Evolutionary conservation across 2,113 vertebrate genomes (phyloP).

Genomic region (Butorides virescens): DNA sequence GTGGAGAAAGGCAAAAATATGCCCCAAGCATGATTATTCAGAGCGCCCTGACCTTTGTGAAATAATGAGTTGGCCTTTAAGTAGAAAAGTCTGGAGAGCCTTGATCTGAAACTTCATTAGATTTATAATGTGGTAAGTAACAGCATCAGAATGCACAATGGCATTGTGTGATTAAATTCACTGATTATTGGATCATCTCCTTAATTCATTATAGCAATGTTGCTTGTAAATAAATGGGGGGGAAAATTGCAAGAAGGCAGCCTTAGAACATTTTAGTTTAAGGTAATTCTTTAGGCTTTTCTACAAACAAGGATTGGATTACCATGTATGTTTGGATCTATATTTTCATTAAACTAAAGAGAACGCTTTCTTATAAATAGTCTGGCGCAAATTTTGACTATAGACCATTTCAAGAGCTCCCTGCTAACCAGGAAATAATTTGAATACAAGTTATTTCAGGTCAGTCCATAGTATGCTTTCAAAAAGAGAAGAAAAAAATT

Average conservation of each 20-base stretch:
- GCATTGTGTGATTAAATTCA: neutral
- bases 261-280: neutral
- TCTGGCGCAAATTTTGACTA: neutral
- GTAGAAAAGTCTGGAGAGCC: neutral
- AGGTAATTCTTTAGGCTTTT: neutral
- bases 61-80: neutral
- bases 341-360: neutral
- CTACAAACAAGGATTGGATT: neutral
- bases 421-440: neutral
- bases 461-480: neutral
- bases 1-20: neutral
- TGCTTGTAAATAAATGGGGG: neutral
- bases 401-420: neutral
- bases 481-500: neutral
- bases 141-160: neutral
- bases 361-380: neutral
- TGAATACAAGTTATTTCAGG: neutral
- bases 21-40: neutral
- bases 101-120: neutral
- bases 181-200: neutral
- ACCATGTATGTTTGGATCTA: rapidly evolving
- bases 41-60: neutral
- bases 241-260: neutral
- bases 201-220: neutral
- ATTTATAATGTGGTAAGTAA: neutral